Conservation (phyloP, 2,888 invertebrate species). For the Drosophila phalerata region DNA sequence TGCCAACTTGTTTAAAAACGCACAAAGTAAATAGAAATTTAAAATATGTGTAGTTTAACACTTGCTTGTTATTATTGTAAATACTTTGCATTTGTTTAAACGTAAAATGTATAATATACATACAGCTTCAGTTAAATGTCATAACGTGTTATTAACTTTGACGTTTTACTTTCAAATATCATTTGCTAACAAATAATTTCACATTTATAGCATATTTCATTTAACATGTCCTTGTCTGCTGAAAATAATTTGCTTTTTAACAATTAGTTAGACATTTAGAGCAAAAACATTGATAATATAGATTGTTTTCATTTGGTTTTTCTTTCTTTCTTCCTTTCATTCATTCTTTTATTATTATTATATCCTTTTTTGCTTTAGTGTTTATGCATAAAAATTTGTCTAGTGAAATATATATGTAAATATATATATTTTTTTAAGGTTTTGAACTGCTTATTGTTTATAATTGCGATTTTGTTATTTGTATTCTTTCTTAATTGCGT, state of each 20-base stretch:
- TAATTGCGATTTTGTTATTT: conserved; percentile 77
- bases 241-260: conserved; percentile 71
- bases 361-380: conserved; percentile 39
- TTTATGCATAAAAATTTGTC: conserved; percentile 77
- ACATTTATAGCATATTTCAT: conserved; percentile 64
- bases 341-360: conserved; percentile 30
- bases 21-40: conserved; percentile 61
- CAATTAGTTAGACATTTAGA: conserved; percentile 82
- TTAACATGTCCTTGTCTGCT: conserved; percentile 56
- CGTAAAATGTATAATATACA: conserved; percentile 78
- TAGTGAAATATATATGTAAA: conserved; percentile 76
- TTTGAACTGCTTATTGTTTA: conserved; percentile 79
- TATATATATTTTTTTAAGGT: conserved; percentile 63
- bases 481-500: conserved; percentile 67
- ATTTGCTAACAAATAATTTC: conserved; percentile 67
- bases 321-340: conserved; percentile 18
- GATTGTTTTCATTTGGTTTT: conserved; percentile 59
- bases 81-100: conserved; percentile 65
- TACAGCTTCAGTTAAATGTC: conserved; percentile 66
- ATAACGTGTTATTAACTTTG: conserved; percentile 54
- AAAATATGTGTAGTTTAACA: conserved; percentile 54
- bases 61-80: conserved; percentile 57
- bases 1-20: conserved; percentile 67
- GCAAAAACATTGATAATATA: conserved; percentile 82
- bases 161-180: conserved; percentile 39